Evolutionary conservation across 2,888 invertebrate species (phyloP), one percentile per base, ranked within the genome.

Genomic region (Drosophila cyrtoloma): DNA sequence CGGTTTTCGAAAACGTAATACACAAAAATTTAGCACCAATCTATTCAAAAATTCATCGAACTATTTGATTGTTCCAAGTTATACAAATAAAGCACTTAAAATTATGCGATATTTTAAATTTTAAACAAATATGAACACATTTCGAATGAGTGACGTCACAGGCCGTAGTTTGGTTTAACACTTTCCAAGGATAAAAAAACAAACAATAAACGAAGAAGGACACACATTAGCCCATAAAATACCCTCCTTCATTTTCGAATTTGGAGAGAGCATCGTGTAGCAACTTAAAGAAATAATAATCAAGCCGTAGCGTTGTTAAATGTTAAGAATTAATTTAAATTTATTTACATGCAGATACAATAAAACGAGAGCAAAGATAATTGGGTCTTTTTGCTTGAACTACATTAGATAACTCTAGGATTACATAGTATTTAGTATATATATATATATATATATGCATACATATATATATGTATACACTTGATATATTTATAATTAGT

Each of bases 31-130:
- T 90, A 90, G 91, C 91, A 91, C 91, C 91, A 92, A 91, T 91
- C 86, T 86, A 91, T 92, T 91, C 92, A 91, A 88, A 89, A 88
- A 92, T 89, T 91, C 85, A 92, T 89, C 83, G 91, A 88, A 91
- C 88, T 83, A 90, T 90, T 89, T 91, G 89, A 91, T 90, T 91
- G 91, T 91, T 90, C 90, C 84, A 86, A 89, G 91, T 89, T 89
- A 79, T 89, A 84, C 87, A 91, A 91, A 86, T 75, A 73, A 87
- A 90, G 82, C 85, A 90, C 89, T 87, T 87, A 89, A 89, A 75
- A 61, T 81, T 87, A 75, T 68, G 56, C 68, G 77, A 79, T 76
- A 63, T 81, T 57, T 64, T 30, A 59, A 71, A 68, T 39, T 39
- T 77, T 69, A 67, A 74, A 74, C 56, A 61, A 80, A 74, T 89